Base-by-base conservation (phyloP, 1,140 invertebrate genomes). In the Trachelipus rathkii region DNA sequence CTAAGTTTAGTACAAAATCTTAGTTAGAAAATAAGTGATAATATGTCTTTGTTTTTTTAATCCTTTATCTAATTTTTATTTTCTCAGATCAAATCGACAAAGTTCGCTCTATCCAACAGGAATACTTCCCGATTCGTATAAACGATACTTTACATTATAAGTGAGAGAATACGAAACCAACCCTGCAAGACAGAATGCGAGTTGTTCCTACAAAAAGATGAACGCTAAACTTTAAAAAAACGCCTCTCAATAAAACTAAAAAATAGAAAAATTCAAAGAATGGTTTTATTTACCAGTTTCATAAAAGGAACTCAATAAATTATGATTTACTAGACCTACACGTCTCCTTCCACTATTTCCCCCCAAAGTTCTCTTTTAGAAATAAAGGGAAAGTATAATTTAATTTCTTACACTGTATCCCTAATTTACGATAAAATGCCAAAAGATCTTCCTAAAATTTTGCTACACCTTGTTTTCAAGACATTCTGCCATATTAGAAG, bases 361-460 rank as follows among this genome's bases (percentile, higher is more conserved):
- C n/a, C n/a, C n/a, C n/a, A n/a, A n/a, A n/a, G n/a, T n/a, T n/a
- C n/a, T n/a, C n/a, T n/a, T n/a, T n/a, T 15, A 50, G 46, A 10
- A 9, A 50, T 10, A n/a, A n/a, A n/a, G 46, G 9, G 15, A 9
- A 10, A 50, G 15, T 15, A 9, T n/a, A 10, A 10, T 15, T 71
- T 24, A 33, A 19, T 78, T 46, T 10, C 19, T 72, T 76, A n/a
- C 78, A 71, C 53, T 75, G 84, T 71, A 70, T 24, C 72, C 70
- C 53, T n/a, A n/a, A 68, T 68, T 11, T 78, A 78, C 45, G 77
- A 82, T 44, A 84, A 81, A 86, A 93, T 84, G 86, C 89, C 0
- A 93, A 92, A 84, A 97, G 97, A 24, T n/a, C 92, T 99, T 84
- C 95, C 96, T 3, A 92, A 95, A 73, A 99, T 99, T 87, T 99